A percentile compares a stretch with the other conserved stretches of the same genome.
Evolutionary conservation across 2,113 vertebrate genomes (phyloP).

Genomic region (Mirounga angustirostris): DNA sequence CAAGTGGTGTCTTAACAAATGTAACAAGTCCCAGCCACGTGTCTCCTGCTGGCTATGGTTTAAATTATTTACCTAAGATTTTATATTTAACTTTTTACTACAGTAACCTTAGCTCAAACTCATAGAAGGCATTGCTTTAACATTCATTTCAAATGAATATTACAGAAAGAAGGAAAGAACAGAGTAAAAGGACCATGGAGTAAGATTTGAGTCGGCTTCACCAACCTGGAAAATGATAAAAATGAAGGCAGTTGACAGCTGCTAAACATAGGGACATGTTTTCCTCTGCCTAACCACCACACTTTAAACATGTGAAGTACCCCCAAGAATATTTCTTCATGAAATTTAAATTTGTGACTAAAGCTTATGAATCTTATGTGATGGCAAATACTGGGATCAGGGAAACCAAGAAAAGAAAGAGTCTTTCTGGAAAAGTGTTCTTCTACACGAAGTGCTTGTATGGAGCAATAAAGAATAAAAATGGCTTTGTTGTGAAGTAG

Average conservation of each 20-base stretch:
- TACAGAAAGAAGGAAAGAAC: background rate
- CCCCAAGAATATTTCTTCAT: background rate
- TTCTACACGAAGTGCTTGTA: background rate
- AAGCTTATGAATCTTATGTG: background rate
- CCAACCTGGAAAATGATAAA: background rate
- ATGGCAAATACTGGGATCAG: background rate
- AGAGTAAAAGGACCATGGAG: background rate
- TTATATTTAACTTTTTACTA: background rate
- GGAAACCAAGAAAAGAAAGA: background rate
- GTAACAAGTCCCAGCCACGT: background rate
- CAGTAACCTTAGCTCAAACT: background rate
- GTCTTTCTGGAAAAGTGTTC: background rate
- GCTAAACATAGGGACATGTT: background rate
- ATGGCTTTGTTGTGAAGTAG: background rate
- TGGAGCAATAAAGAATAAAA: background rate
- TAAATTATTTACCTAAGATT: constrained; percentile 21
- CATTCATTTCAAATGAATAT: background rate
- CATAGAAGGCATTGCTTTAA: constrained; percentile 3
- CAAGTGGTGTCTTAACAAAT: constrained; percentile 29
- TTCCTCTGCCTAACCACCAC: background rate
- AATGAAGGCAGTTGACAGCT: background rate
- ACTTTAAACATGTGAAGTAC: background rate
- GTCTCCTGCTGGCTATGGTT: background rate
- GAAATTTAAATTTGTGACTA: constrained; percentile 16
- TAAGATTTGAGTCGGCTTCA: background rate